Evolutionary conservation across 1,140 invertebrate species (phyloP).

Genomic region (Phthorimaea operculella): DNA sequence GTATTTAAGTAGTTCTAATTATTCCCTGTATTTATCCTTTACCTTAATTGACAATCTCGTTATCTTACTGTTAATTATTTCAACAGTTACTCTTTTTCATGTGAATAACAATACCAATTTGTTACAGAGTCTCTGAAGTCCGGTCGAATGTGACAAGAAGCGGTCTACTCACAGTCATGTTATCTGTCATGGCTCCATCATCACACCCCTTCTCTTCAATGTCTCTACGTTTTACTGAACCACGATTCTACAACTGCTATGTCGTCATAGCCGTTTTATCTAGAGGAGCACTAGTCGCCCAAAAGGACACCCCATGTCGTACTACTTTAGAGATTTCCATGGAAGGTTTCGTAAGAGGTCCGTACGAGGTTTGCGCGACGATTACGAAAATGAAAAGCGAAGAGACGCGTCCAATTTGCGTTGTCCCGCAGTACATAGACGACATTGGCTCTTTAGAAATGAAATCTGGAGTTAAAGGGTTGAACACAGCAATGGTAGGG

Average conservation of each 20-base stretch:
- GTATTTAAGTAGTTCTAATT: no score
- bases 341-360: constrained; percentile 62
- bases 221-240: constrained; percentile 41
- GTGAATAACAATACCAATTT: constrained; percentile 4
- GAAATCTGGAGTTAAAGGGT: constrained; percentile 55
- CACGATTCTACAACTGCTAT: constrained; percentile 57
- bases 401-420: constrained; percentile 61
- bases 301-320: constrained; percentile 61
- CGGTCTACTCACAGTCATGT: constrained; percentile 54
- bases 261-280: constrained; percentile 57
- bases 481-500: constrained; percentile 67
- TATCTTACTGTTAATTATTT: no score
- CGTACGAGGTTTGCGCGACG: constrained; percentile 63
- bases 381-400: constrained; percentile 55
- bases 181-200: constrained; percentile 56
- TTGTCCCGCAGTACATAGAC: constrained; percentile 65
- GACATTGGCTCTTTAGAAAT: constrained; percentile 44
- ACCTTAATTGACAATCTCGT: no score
- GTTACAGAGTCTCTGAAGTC: constrained; percentile 63
- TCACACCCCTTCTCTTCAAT: constrained; percentile 35
- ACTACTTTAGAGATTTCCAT: constrained; percentile 54
- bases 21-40: no score
- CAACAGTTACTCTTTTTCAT: no score
- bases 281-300: constrained; percentile 57
- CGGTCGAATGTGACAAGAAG: constrained; percentile 60